These are phyloP conservation scores for Euclidia mi DNA, from an alignment of 2,888 invertebrate species.

Conservation along the genomic window DNA sequence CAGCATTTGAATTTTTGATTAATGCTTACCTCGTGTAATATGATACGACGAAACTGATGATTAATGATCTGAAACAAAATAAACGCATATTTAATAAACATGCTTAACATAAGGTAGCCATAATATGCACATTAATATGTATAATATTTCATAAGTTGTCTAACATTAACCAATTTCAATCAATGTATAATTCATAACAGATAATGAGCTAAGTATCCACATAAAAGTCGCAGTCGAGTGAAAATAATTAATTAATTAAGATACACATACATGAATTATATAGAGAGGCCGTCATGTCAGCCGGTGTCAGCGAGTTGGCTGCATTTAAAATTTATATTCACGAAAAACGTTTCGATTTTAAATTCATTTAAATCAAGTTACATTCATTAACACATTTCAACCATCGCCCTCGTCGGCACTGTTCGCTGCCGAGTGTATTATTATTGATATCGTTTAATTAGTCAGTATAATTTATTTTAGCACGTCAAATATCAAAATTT, in stretches of 20 bases:
- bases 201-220: slow-evolving; percentile 4
- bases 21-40: slow-evolving; percentile 41
- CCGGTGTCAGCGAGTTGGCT: slow-evolving; percentile 32
- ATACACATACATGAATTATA: slow-evolving; percentile 22
- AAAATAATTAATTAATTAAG: slow-evolving; percentile 42
- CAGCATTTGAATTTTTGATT: slow-evolving; percentile 1
- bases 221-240: slow-evolving; percentile 12
- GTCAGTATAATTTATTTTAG: neutral
- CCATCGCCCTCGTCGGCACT: slow-evolving; percentile 20
- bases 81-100: slow-evolving; percentile 3
- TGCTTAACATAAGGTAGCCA: slow-evolving; percentile 18
- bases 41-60: slow-evolving; percentile 16
- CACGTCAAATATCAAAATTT: too few relatives aligned
- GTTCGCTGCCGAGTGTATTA: slow-evolving; percentile 14
- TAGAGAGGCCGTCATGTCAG: slow-evolving; percentile 25
- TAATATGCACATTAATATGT: too few relatives aligned
- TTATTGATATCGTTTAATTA: slow-evolving; percentile 26
- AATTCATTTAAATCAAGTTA: slow-evolving; percentile 47
- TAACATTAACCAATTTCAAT: slow-evolving; percentile 5
- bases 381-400: slow-evolving; percentile 43
- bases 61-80: slow-evolving; percentile 54
- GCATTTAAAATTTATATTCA: slow-evolving; percentile 43
- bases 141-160: slow-evolving; percentile 2
- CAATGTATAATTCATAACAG: slow-evolving; percentile 19
- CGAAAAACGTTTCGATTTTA: slow-evolving; percentile 39